Evolutionary conservation across 2,888 invertebrate species (phyloP), one percentile per base, ranked within the genome.

Genomic region (Pandemis cinnamomeana): DNA sequence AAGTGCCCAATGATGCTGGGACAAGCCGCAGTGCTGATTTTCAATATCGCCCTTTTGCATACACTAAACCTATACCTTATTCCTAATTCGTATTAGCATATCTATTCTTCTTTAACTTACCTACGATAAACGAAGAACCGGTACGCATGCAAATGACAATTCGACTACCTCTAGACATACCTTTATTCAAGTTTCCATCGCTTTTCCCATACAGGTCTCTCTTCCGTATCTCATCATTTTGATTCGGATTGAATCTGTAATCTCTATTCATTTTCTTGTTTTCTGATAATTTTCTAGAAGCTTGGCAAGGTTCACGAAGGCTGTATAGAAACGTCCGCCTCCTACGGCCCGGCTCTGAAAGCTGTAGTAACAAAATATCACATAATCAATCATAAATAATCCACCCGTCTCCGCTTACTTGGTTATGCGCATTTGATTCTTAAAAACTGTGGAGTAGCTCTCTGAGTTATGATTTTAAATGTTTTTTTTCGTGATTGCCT

Each of bases 341-440:
- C 71, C n/a, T 71, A 76, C 72, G 71, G 71, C 72, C 51, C 48
- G 84, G 85, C 78, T 77, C 80, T 87, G 86, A 86, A 87, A 87
- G 87, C 85, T 84, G 82, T 82, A 80, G 84, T 85, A 86, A 88
- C 86, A 86, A 87, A 91, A 91, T 87, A 89, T 86, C 83, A 84
- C 84, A 89, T 89, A 91, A 93, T 93, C 92, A 92, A 93, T 93
- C 93, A 93, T 91, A 86, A 83, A 92, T 91, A 86, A 83, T 83
- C 83, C 84, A 81, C 85, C 89, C 87, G 84, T 82, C 88, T 88
- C 85, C 78, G 84, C 86, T 89, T 90, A 89, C 89, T 90, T 85
- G 83, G 87, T 87, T 89, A 89, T 90, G 88, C 86, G 85, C 83
- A 87, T 88, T 89, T 87, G 87, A 86, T 84, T 84, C 82, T 84